Evolutionary conservation across 1,140 invertebrate genomes (phyloP).

Genomic region (Trichoplusia ni): DNA sequence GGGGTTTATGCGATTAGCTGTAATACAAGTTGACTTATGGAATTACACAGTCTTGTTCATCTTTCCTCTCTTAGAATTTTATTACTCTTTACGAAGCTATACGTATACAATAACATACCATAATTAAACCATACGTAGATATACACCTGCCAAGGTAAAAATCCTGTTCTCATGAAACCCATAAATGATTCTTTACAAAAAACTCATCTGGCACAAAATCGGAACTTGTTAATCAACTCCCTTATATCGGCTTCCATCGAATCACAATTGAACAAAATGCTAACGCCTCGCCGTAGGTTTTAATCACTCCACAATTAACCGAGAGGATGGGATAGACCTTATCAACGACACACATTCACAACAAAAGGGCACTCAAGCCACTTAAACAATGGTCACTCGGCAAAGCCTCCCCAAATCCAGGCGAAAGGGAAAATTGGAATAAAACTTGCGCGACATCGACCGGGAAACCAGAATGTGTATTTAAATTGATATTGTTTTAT

Average conservation of each 20-base stretch:
- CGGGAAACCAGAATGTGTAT: constrained; percentile 18
- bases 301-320: constrained; percentile 25
- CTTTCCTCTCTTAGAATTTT: too few relatives aligned
- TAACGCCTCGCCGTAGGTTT: constrained; percentile 16
- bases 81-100: too few relatives aligned
- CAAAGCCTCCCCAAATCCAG: constrained; percentile 24
- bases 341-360: constrained; percentile 26
- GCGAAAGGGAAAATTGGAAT: constrained; percentile 22
- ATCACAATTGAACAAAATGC: constrained; percentile 23
- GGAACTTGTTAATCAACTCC: neutral
- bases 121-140: too few relatives aligned
- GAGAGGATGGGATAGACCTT: constrained; percentile 14
- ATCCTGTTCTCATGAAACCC: too few relatives aligned
- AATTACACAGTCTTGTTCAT: too few relatives aligned
- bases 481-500: constrained; percentile 20
- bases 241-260: neutral
- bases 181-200: too few relatives aligned
- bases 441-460: constrained; percentile 11
- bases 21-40: too few relatives aligned
- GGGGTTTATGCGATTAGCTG: constrained; percentile 3
- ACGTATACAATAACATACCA: too few relatives aligned
- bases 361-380: constrained; percentile 25
- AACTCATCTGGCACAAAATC: neutral
- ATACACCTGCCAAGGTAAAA: too few relatives aligned
- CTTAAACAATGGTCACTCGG: constrained; percentile 29